phyloP scores from a whole-genome alignment of 2,888 invertebrate species.

The Artemia sinica region DNA sequence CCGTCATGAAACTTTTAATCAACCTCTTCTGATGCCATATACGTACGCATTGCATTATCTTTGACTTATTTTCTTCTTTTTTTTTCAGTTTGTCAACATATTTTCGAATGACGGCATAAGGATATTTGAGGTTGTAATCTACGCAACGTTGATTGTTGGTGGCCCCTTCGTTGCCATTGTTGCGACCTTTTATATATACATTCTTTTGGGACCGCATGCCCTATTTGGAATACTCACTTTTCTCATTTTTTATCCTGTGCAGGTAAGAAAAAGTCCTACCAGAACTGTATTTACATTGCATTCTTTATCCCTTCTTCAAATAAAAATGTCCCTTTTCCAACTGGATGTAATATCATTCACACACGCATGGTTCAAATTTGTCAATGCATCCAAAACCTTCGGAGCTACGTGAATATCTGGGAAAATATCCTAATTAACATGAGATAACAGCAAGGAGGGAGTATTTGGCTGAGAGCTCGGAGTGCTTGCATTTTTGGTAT shows the following conservation, averaged over 20 bases:
- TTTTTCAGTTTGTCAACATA: conserved; percentile 39
- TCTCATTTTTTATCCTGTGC: conserved; percentile 37
- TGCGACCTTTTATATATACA: conserved; percentile 36
- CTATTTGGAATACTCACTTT: conserved; percentile 37
- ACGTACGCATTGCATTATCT: conserved; percentile 14
- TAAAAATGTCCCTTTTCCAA: neutral
- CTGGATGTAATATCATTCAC: too few species aligned
- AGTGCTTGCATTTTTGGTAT: too few species aligned
- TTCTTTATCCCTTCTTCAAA: neutral
- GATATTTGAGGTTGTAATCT: conserved; percentile 38
- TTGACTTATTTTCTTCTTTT: conserved; percentile 16
- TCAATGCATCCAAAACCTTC: too few species aligned
- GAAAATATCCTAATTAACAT: too few species aligned
- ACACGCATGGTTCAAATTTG: too few species aligned
- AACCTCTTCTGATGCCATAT: neutral
- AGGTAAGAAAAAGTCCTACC: conserved; percentile 32
- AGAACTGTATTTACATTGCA: neutral
- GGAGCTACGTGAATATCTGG: too few species aligned
- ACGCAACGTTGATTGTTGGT: conserved; percentile 38
- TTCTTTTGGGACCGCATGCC: conserved; percentile 38
- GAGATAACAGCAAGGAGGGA: too few species aligned
- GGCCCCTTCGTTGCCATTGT: conserved; percentile 38
- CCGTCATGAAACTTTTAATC: too few species aligned
- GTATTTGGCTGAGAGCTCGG: too few species aligned
- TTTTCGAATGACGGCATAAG: conserved; percentile 40